Base-by-base conservation (phyloP, 2,113 vertebrate genomes). In the Gulo gulo region DNA sequence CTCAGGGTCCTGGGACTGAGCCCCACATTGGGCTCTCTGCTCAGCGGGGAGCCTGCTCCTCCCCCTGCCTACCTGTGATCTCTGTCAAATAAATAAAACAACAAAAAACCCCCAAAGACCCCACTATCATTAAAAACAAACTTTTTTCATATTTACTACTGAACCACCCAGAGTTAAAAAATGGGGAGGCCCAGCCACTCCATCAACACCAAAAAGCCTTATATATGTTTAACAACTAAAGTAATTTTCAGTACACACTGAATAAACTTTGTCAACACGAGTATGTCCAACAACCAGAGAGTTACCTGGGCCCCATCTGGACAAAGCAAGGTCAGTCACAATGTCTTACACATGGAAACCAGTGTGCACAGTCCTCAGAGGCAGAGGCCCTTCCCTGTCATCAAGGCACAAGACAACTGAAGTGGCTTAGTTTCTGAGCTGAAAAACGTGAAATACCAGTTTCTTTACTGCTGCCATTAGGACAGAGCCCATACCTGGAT, bases 351-450 rank as follows among this genome's bases (percentile, higher is more conserved):
- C 59, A 39, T 9, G 20, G 16, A 13, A 42, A 42, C 39, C 39
- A 42, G 39, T 42, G 2, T 23, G 47, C 10, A 52, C n/a, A 69
- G 8, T n/a, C 34, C 47, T 42, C 45, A 12, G 1, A 55, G 11
- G 31, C 29, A 57, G 18, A n/a, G 11, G 24, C 42, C 86, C n/a
- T 16, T 21, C 86, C 57, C 23, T 11, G n/a, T 74, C 26, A 1
- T 31, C 21, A 18, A 1, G 20, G 18, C 52, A 61, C 0, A 4
- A 59, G 0, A 16, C 34, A 34, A 16, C 69, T 42, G 0, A 61
- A 42, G 24, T 2, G 26, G 34, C 18, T 94, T 26, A 14, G 52
- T 10, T 73, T 6, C 65, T 82, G 29, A 52, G 18, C 34, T n/a
- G 47, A 71, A 69, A 50, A 57, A 82, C 23, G 14, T 31, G 7